These are phyloP conservation scores for Sympetrum striolatum DNA, from an alignment of 2,888 invertebrate genomes.

Conservation along the genomic window DNA sequence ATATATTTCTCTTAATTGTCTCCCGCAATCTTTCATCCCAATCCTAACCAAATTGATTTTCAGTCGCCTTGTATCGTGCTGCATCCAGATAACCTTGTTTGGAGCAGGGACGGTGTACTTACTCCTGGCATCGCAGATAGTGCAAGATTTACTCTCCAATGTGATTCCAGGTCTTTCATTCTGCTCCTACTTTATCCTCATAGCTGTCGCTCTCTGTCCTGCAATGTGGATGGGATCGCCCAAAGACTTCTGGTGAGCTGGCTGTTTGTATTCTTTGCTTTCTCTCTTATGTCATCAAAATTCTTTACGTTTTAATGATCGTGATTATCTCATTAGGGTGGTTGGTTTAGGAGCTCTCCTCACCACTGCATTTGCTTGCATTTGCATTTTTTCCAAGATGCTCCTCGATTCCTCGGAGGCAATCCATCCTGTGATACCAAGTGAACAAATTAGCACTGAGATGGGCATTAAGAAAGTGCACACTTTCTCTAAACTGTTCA, in stretches of 20 bases:
- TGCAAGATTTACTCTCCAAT: conserved; percentile 65
- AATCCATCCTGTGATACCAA: conserved; percentile 60
- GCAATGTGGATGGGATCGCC: conserved; percentile 73
- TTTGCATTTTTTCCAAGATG: conserved; percentile 70
- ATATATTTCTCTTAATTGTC: neutral
- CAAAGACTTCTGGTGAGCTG: conserved; percentile 73
- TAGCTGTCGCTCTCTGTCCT: conserved; percentile 67
- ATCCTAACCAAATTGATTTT: conserved; percentile 48
- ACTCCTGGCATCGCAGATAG: conserved; percentile 70
- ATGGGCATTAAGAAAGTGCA: conserved; percentile 54
- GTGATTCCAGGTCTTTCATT: conserved; percentile 64
- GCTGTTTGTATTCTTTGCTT: neutral
- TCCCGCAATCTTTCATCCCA: neutral
- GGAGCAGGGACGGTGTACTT: conserved; percentile 73
- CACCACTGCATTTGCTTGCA: conserved; percentile 68
- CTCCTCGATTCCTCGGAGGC: conserved; percentile 62
- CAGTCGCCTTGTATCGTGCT: conserved; percentile 64
- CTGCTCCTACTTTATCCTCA: conserved; percentile 70
- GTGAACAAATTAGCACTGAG: conserved; percentile 51
- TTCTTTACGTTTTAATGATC: conserved; percentile 18
- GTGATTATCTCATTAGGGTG: conserved; percentile 60
- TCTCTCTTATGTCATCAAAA: neutral
- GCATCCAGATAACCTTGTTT: conserved; percentile 70
- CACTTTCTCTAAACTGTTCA: conserved; percentile 70
- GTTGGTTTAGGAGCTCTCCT: conserved; percentile 70